Evolutionary conservation across 1,140 invertebrate genomes (phyloP), one percentile per base, ranked within the genome.

Genomic region (Battus philenor): DNA sequence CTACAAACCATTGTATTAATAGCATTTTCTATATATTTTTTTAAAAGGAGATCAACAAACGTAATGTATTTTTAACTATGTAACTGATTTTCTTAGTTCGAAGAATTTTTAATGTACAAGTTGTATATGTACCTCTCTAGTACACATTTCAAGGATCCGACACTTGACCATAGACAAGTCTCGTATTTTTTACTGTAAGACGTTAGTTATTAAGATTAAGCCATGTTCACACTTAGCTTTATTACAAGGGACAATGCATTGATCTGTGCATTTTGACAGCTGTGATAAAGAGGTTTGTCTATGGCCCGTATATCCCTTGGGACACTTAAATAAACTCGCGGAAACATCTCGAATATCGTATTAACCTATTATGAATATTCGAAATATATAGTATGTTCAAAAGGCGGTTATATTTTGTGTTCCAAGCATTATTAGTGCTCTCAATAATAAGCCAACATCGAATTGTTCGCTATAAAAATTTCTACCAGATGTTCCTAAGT

Each of bases 201-300:
- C 69, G 68, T n/a, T 83, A 83, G 73, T 71, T 76, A 66, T 56
- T 79, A 80, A 78, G 73, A 56, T 60, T 59, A 72, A 64, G 77
- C 74, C 77, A 78, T 78, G 68, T 75, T 72, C 63, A 63, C 68
- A 72, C 68, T 73, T 74, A 81, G 72, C 67, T 80, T 73, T 78
- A 76, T 60, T 61, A 64, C 61, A 63, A 70, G 46, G 59, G 57
- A 72, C 53, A 66, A 72, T 72, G 67, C 62, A 63, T 53, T 63
- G 59, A 34, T 51, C 52, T 62, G 54, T 79, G 79, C 74, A 83
- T 83, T 83, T 83, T 56, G 57, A 70, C 69, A 83, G 63, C 79
- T 83, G 79, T 83, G 79, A 83, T 83, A 77, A 68, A 79, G 76
- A 77, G 76, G 54, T 66, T 83, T 75, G 76, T 79, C 75, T 83